Base-by-base conservation (phyloP, 2,888 invertebrate genomes). In the Diploptera punctata region DNA sequence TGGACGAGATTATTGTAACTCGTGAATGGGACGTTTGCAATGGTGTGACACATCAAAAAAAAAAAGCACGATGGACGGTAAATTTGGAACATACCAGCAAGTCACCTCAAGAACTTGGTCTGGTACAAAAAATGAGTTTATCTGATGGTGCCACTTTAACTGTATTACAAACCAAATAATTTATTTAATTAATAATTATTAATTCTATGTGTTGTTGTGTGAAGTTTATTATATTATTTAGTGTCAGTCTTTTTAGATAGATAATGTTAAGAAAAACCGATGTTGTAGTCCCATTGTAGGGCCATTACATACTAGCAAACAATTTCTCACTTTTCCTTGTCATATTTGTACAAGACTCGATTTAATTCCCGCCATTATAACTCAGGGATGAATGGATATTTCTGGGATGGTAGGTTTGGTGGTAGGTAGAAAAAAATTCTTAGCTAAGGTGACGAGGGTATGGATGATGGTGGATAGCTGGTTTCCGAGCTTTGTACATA, bases 111-210 rank as follows among this genome's bases (percentile, higher is more conserved):
- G 44, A 65, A 33, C 68, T 68, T 68, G 54, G 44, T 29, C 54
- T 54, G 70, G 52, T 65, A 62, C 54, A 52, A 70, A 65, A n/a
- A 54, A 38, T 52, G 21, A 61, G 60, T 49, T 68, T 33, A 61
- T 31, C 49, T 52, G 29, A 77, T 79, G 82, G 82, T 82, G 82
- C 82, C 82, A 82, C 83, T 81, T 81, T 80, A 80, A 81, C 81
- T 81, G 82, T 82, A 82, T 83, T 83, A 81, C 79, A 83, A 83
- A 84, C 83, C 83, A 83, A 84, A 84, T 83, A 83, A 83, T 83
- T 83, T 82, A 82, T 79, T 81, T 79, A 78, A 79, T 77, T 78
- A 85, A 85, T 85, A 84, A 86, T 86, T 76, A 78, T 74, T 73
- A 72, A 67, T 65, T 71, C 68, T 75, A 74, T 74, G 73, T 75